phyloP scores from a whole-genome alignment of 2,113 vertebrate species.

The Ptilorrhoa leucosticta region DNA sequence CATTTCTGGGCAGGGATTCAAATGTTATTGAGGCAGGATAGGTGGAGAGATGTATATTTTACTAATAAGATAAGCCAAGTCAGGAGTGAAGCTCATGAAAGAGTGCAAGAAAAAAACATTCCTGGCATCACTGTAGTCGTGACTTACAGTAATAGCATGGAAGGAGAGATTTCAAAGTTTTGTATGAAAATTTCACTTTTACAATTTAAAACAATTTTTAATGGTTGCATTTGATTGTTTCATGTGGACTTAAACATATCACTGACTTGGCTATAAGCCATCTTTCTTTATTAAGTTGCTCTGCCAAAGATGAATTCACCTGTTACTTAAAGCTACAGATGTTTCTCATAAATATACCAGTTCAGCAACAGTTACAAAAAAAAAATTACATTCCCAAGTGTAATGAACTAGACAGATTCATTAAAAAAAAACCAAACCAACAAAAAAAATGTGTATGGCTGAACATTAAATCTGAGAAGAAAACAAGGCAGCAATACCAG shows the following conservation, averaged over 20 bases:
- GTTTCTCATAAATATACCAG: neutral
- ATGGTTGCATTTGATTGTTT: neutral
- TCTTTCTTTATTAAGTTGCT: neutral
- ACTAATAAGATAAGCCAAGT: neutral
- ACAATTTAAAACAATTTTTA: neutral
- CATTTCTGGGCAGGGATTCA: neutral
- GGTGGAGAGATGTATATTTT: neutral
- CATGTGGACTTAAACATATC: neutral
- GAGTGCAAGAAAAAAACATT: neutral
- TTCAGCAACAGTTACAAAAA: neutral
- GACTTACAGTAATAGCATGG: neutral
- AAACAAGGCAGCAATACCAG: neutral
- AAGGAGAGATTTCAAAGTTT: neutral
- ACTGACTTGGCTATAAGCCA: neutral
- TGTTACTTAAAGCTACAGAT: neutral
- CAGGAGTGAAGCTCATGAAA: neutral
- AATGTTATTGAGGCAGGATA: neutral
- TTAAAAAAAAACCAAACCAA: neutral
- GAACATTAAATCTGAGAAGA: neutral
- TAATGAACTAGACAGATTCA: neutral
- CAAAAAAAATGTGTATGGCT: neutral
- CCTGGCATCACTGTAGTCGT: neutral
- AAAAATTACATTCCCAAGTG: neutral
- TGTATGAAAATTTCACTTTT: neutral
- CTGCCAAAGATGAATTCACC: neutral